Evolutionary conservation across 92 coral and sea anemone genomes (phyloP).

Genomic region (Ricordea florida): DNA sequence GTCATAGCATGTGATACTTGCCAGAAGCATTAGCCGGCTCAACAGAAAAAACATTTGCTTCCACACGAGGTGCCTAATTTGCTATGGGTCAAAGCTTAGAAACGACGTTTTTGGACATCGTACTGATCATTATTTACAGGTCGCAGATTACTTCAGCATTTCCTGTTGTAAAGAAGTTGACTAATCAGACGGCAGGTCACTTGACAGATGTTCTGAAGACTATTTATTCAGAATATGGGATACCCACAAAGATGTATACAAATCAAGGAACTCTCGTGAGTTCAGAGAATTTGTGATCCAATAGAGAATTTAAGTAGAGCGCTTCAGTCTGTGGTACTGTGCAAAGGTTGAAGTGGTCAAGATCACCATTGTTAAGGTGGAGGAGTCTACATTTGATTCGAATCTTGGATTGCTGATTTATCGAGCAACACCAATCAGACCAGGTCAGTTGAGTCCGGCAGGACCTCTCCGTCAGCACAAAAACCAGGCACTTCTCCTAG

Average conservation of each 20-base stretch:
- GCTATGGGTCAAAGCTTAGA: background rate
- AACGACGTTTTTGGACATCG: background rate
- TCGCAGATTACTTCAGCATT: background rate
- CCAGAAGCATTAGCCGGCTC: background rate
- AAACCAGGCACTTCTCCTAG: too few species aligned
- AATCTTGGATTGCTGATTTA: constrained; percentile 12
- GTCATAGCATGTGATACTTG: constrained; percentile 1
- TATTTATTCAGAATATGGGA: constrained; percentile 10
- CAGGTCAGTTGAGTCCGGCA: constrained; percentile 15
- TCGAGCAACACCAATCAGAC: constrained; percentile 8
- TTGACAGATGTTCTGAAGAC: background rate
- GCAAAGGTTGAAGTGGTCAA: background rate
- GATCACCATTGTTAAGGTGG: constrained; percentile 8
- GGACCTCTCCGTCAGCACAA: background rate
- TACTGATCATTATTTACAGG: background rate
- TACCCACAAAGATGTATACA: background rate
- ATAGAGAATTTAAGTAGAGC: background rate
- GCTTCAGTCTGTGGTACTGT: background rate
- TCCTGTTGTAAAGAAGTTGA: background rate
- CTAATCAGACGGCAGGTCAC: background rate
- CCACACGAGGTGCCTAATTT: background rate
- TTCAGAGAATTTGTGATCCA: background rate
- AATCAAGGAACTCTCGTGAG: constrained; percentile 1
- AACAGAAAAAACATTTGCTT: background rate
- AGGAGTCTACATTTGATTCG: constrained; percentile 3